Conservation (phyloP, 1,140 invertebrate species). For the Drosophila nigrodunni region DNA sequence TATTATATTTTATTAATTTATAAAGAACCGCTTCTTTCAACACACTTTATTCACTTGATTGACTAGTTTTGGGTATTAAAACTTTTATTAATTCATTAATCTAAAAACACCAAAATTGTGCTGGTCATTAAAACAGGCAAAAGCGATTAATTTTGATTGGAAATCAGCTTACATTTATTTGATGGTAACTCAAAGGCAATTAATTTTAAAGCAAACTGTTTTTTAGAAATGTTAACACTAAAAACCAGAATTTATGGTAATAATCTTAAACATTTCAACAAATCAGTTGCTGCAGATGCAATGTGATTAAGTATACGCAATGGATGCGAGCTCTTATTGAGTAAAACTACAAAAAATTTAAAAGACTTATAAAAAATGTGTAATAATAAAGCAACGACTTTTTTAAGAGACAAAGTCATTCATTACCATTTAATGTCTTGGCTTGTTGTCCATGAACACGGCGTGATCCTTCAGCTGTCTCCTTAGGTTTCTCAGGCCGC, state of each 20-base stretch:
- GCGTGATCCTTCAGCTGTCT: conserved; percentile 17
- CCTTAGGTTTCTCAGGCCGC: conserved; percentile 1
- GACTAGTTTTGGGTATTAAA: no score
- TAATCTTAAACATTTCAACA: neutral
- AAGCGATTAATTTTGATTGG: no score
- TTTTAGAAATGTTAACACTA: neutral
- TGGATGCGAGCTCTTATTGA: neutral
- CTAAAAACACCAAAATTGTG: no score
- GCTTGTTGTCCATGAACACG: neutral
- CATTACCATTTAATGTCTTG: conserved; percentile 1
- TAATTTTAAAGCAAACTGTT: no score
- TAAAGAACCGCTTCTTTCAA: no score
- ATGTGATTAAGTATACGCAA: conserved; percentile 2
- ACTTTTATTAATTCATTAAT: no score
- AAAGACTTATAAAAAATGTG: no score
- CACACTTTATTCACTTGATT: no score
- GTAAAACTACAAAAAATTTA: neutral
- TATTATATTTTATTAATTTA: no score
- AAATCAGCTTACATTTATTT: no score
- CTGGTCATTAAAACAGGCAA: no score
- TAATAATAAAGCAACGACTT: neutral
- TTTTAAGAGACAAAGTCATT: neutral
- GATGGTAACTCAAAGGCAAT: no score
- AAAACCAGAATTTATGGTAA: neutral
- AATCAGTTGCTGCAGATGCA: neutral